These are phyloP conservation scores for Oreonectes daqikongensis DNA, from an alignment of 2,797 vertebrate species.

Conservation along the genomic window DNA sequence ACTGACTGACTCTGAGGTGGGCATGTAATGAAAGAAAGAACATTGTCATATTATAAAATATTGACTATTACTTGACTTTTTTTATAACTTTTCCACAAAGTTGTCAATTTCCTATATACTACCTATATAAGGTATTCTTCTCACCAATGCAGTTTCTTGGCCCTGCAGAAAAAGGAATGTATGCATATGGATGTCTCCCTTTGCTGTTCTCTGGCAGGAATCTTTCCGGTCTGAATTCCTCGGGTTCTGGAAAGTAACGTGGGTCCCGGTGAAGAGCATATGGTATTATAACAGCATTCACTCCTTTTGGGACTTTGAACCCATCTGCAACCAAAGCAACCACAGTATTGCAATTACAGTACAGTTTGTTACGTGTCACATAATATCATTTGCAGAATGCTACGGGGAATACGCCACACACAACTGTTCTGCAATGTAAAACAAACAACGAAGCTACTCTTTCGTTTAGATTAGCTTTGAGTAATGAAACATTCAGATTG, in stretches of 20 bases:
- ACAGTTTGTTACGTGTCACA: background rate
- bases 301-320: constrained; percentile 72
- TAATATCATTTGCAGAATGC: background rate
- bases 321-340: constrained; percentile 68
- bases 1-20: too few species aligned
- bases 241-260: constrained; percentile 76
- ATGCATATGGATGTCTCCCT: constrained; percentile 79
- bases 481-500: constrained; percentile 13
- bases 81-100: too few species aligned
- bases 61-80: background rate
- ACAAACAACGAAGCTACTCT: constrained; percentile 19
- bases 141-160: constrained; percentile 85
- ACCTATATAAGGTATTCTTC: constrained; percentile 40
- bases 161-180: constrained; percentile 85
- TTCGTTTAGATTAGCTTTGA: constrained; percentile 14
- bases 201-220: constrained; percentile 78
- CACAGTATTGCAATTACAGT: background rate
- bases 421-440: background rate
- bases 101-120: too few species aligned
- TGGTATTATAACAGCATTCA: constrained; percentile 70
- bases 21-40: too few species aligned
- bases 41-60: constrained; percentile 38
- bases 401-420: background rate
- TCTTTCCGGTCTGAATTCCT: constrained; percentile 82
- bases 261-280: constrained; percentile 82